phyloP scores from a whole-genome alignment of 2,113 vertebrate species.

The Mormyrus iriodes region DNA sequence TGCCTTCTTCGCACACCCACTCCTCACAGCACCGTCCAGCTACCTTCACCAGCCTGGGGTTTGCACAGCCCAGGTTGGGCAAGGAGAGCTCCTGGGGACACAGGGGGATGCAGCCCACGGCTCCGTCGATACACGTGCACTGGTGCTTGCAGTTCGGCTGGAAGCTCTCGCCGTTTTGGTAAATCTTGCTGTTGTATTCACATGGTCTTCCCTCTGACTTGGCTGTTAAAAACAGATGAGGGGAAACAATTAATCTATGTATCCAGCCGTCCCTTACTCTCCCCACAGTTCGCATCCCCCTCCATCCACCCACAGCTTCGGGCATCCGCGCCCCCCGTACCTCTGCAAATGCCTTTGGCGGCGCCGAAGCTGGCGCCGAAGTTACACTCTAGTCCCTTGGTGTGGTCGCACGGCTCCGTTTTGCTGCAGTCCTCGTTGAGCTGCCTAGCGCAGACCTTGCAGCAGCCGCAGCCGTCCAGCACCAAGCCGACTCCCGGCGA shows the following conservation, averaged over 20 bases:
- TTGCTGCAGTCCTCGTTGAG: constrained; percentile 69
- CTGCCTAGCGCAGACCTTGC: constrained; percentile 71
- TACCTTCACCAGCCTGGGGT: constrained; percentile 62
- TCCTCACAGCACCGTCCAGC: constrained; percentile 80
- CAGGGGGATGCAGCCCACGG: constrained; percentile 68
- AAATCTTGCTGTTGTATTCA: constrained; percentile 68
- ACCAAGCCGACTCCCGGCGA: constrained; percentile 58
- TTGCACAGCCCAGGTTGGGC: constrained; percentile 56
- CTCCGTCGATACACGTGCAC: constrained; percentile 74
- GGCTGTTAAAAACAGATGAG: constrained; percentile 42
- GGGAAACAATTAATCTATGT: not conserved
- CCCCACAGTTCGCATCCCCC: not conserved
- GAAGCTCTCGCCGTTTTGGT: constrained; percentile 72
- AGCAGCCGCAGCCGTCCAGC: constrained; percentile 66
- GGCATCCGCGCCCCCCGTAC: constrained; percentile 42
- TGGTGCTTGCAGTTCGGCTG: constrained; percentile 70
- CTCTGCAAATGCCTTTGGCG: constrained; percentile 68
- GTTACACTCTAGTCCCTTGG: constrained; percentile 72
- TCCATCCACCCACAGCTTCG: not conserved
- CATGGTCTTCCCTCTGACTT: constrained; percentile 71
- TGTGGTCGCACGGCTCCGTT: constrained; percentile 65
- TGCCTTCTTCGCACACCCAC: constrained; percentile 83
- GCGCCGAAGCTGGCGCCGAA: constrained; percentile 65
- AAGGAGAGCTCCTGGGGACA: constrained; percentile 64
- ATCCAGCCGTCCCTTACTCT: not conserved